Base-by-base conservation (phyloP, 1,140 invertebrate species). In the Ips nitidus region DNA sequence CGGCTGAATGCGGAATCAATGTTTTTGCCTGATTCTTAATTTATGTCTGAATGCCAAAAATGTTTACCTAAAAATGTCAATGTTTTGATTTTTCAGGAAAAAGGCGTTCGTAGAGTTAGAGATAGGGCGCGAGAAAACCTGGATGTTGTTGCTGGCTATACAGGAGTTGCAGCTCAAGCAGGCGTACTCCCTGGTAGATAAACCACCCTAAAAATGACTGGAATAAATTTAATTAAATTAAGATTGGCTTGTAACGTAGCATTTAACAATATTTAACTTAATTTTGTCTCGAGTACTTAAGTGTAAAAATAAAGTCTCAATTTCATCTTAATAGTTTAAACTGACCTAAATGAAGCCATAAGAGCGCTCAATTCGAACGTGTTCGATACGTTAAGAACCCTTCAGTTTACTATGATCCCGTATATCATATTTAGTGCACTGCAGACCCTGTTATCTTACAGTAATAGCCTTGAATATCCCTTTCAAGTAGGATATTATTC, bases 381-480 rank as follows among this genome's bases (percentile, higher is more conserved):
- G 36, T 55, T 66, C 69, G 65, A 64, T 66, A 75, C 58, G 71
- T 73, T 69, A 66, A 70, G 50, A 43, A 65, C 58, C 55, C 69
- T 72, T 69, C 65, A 56, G n/a, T 52, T 59, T 47, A 59, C 40
- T 41, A 59, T 42, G 57, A 8, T 64, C 50, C 22, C 1, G 47
- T 76, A 75, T 73, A 76, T 76, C 74, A 76, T 73, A 70, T 74
- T 76, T 74, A 76, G 74, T 72, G 69, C 41, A 52, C 50, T 64
- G 74, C 66, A 67, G 70, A 73, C 73, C 53, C 74, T 70, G 74
- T 76, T 76, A 76, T 76, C 75, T 75, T 50, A 57, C 57, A 59
- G 73, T 73, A 75, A 76, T 76, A 70, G 62, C 64, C 55, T 41
- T 56, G 66, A 73, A 74, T 73, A 75, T 75, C 71, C 73, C 69